Percentiles rank a stretch among this genome's conserved stretches.
These are phyloP conservation scores for Thaumetopoea pityocampa DNA, from an alignment of 1,140 invertebrate genomes.

Conservation along the genomic window DNA sequence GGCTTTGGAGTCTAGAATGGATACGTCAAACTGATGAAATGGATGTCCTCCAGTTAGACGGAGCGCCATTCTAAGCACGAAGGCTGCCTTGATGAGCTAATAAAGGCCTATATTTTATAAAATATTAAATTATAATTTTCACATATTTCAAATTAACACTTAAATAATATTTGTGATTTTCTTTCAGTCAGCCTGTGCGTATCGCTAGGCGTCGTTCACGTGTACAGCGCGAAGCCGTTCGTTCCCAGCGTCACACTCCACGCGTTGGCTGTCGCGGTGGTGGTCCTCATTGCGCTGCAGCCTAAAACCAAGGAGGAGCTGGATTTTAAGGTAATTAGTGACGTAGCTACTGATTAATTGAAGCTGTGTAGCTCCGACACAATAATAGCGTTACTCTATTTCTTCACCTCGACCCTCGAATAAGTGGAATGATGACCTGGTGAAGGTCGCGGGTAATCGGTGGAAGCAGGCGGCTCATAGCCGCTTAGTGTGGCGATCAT, in stretches of 20 bases:
- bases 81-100: too few species aligned
- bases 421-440: too few species aligned
- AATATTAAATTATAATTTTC: background rate
- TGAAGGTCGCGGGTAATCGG: too few species aligned
- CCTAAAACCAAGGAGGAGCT: slow-evolving; percentile 39
- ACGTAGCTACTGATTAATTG: background rate
- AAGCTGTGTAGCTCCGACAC: background rate
- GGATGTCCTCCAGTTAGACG: too few species aligned
- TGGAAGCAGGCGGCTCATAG: too few species aligned
- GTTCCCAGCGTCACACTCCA: slow-evolving; percentile 28
- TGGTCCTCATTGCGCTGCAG: slow-evolving; percentile 40
- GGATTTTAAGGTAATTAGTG: slow-evolving; percentile 44
- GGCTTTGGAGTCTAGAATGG: too few species aligned
- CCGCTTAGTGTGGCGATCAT: too few species aligned
- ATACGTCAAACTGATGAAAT: too few species aligned
- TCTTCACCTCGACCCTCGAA: too few species aligned
- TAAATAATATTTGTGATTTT: slow-evolving; percentile 4
- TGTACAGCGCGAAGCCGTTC: slow-evolving; percentile 19
- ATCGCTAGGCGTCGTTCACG: slow-evolving; percentile 24
- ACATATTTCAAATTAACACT: background rate
- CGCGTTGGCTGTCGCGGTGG: slow-evolving; percentile 21
- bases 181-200: slow-evolving; percentile 38
- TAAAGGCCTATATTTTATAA: background rate
- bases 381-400: background rate
- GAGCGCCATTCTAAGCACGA: too few species aligned